Evolutionary conservation across 2,113 vertebrate genomes (phyloP), one percentile per base, ranked within the genome.

Genomic region (Petrocephalus microphthalmus): DNA sequence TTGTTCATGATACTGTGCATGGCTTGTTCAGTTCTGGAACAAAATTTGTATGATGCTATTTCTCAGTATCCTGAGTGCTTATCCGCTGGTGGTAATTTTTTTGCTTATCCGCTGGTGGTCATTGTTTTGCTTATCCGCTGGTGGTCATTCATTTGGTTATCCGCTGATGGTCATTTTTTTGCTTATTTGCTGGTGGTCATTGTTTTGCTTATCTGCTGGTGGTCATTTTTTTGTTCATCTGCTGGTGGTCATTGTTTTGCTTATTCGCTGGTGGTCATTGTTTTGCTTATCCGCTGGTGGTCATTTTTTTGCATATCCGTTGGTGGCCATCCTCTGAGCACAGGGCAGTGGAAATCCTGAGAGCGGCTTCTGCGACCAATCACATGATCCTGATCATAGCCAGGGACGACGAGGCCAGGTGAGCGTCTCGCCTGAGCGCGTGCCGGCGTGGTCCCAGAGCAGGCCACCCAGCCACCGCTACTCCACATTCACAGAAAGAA

Each of bases 341-440:
- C 92, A 97, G 97, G 93, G 97, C 97, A 0, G 96, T 98, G 92
- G 97, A 98, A 56, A 93, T 98, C 90, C 92, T 98, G 91, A 94
- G 97, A 93, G 93, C 95, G 0, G 97, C 97, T 0, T 97, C 97
- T 0, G 96, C 96, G 88, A 96, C 96, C 90, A 97, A 96, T 93
- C 96, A 96, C 92, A 98, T 98, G 97, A 94, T 93, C 37, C 97
- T 98, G 54, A 95, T 98, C n/a, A 95, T 98, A 8, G 96, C 97
- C 85, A 94, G 97, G 0, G 97, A 98, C 0, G 96, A 97, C 0
- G 96, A 97, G 0, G 96, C 97, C 89, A 96, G 95, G 97, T 97
- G 90, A 93, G 95, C 17, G 22, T 19, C 17, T 20, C 29, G 11
- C 20, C 37, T 0, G 33, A 86, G 45, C 47, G 45, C 47, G 20